Evolutionary conservation across 2,888 invertebrate genomes (phyloP).

Genomic region (Galeruca laticollis): DNA sequence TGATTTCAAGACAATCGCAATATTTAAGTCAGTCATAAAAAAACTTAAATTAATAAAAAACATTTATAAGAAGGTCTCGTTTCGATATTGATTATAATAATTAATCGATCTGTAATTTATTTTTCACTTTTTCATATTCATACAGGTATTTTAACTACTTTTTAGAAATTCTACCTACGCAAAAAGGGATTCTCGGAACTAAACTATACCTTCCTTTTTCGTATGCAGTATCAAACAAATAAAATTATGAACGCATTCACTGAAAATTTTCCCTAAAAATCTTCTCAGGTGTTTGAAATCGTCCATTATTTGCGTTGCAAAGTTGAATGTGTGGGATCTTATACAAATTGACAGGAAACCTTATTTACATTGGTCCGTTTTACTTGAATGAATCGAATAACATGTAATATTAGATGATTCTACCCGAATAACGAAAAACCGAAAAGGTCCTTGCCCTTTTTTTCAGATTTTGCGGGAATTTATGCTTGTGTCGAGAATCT

Average conservation of each 20-base stretch:
- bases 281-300: conserved; percentile 50
- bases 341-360: conserved; percentile 51
- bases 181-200: conserved; percentile 32
- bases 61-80: no score
- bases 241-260: conserved; percentile 40
- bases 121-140: background rate
- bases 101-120: background rate
- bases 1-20: no score
- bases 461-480: conserved; percentile 35
- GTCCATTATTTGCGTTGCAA: conserved; percentile 46
- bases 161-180: conserved; percentile 27
- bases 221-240: conserved; percentile 33
- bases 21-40: no score
- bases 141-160: conserved; percentile 1
- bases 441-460: conserved; percentile 43
- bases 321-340: conserved; percentile 50
- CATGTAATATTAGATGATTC: conserved; percentile 51
- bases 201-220: conserved; percentile 33
- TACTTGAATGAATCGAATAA: conserved; percentile 49
- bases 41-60: no score
- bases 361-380: conserved; percentile 51
- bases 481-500: conserved; percentile 18
- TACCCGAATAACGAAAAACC: conserved; percentile 45
- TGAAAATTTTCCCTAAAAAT: conserved; percentile 29
- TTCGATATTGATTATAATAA: background rate